These are phyloP conservation scores for Dolichotis patagonum DNA, from an alignment of 2,113 vertebrate genomes.

Conservation along the genomic window DNA sequence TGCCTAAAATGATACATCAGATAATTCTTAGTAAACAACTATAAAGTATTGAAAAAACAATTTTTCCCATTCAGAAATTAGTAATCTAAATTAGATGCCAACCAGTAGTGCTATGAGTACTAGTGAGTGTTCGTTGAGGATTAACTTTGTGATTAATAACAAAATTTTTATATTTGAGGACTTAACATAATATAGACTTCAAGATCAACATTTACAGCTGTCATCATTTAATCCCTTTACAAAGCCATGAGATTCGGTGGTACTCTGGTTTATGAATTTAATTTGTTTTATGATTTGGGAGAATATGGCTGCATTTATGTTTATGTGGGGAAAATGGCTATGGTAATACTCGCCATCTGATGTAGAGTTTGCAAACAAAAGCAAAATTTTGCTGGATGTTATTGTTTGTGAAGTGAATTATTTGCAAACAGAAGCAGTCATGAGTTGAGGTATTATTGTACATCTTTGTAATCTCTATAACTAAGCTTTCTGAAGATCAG, in stretches of 20 bases:
- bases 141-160: background rate
- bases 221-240: background rate
- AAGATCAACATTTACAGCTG: background rate
- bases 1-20: background rate
- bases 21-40: background rate
- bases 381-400: background rate
- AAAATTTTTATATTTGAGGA: background rate
- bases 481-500: background rate
- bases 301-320: background rate
- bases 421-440: background rate
- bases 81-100: background rate
- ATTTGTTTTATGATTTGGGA: background rate
- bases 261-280: background rate
- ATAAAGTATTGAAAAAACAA: background rate
- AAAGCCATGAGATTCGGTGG: background rate
- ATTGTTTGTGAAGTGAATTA: background rate
- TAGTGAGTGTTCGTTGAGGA: background rate
- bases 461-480: background rate
- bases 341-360: background rate
- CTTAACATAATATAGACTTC: background rate
- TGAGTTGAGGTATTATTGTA: background rate
- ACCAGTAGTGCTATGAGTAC: background rate
- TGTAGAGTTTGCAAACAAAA: background rate
- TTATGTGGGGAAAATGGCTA: background rate
- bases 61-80: background rate